Evolutionary conservation across 2,797 vertebrate species (phyloP).

Genomic region (Gadopsis marmoratus): DNA sequence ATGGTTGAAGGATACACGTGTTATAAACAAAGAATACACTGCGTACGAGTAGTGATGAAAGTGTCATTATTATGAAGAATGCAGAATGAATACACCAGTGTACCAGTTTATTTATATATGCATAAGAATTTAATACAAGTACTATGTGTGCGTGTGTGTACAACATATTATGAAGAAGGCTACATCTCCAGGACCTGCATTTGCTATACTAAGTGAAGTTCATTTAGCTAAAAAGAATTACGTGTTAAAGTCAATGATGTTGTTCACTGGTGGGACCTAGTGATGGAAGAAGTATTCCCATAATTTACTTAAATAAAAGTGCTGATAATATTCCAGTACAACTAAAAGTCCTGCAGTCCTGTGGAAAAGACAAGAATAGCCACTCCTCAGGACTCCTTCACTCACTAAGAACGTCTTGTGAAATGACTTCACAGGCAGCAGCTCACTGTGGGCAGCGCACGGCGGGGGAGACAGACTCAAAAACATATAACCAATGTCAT

Average conservation of each 20-base stretch:
- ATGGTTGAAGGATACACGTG: slow-evolving; percentile 7
- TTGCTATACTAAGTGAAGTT: background rate
- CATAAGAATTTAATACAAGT: no score
- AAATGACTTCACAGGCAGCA: background rate
- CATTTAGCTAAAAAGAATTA: background rate
- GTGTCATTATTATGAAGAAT: background rate
- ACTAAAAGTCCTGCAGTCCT: background rate
- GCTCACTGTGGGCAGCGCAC: background rate
- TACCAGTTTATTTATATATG: no score
- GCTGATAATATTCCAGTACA: background rate
- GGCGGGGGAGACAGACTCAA: slow-evolving; percentile 3
- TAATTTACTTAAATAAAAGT: background rate
- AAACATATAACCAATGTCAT: background rate
- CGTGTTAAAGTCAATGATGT: background rate
- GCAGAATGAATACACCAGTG: background rate
- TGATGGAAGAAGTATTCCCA: background rate
- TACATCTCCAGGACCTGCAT: background rate
- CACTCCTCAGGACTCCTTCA: background rate
- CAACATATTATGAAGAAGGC: background rate
- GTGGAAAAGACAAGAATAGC: background rate
- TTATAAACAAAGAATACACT: background rate
- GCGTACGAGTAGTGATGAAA: background rate
- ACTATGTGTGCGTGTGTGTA: background rate
- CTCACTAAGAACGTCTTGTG: no score
- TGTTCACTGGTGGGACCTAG: background rate